Evolutionary conservation across 64 coral and sea anemone genomes (phyloP), one percentile per base, ranked within the genome.

Genomic region (Astreopora myriophthalma): DNA sequence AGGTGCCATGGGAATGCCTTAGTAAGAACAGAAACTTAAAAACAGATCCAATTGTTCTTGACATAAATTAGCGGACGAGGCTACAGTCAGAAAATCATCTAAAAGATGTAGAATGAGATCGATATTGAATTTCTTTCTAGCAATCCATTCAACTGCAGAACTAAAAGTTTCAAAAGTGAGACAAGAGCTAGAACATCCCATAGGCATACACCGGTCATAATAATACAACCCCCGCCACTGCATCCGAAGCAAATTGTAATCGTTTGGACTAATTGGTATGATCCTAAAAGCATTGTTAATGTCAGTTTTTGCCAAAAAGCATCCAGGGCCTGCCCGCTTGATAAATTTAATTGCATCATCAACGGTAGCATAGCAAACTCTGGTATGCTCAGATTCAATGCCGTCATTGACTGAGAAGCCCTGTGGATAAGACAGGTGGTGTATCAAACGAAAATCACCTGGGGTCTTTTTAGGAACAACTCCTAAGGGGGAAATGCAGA

Each of bases 141-240:
- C 75, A 48, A 48, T 48, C 75, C 75, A 78, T 78, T 78, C 31
- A 5, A 78, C 31, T 22, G 73, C 73, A 36, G 73, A 33, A 48
- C 73, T 75, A 34, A 75, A 75, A 2, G 73, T 75, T 27, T 75
- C 30, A 22, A 39, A 78, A 22, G 75, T 78, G 6, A 46, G 25
- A 46, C 35, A 78, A 23, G 75, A 46, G n/a, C 75, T 78, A 27
- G 75, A 78, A 29, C 35, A 78, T 13, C 75, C 75, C 75, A 78
- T 78, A 48, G 75, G 36, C 75, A 78, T 70, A 32, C 67, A 70
- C 13, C 23, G 22, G 28, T 70, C 67, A 70, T 33, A 70, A 10
- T 70, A 70, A 31, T 33, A 70, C 27, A 70, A 30, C 7, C 28
- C 27, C 16, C 11, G 27, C 67, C 67, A 70, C 30, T 70, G 8